Evolutionary conservation across 1,140 invertebrate species (phyloP), one percentile per base, ranked within the genome.

Genomic region (Pseudobourletiella spinata): DNA sequence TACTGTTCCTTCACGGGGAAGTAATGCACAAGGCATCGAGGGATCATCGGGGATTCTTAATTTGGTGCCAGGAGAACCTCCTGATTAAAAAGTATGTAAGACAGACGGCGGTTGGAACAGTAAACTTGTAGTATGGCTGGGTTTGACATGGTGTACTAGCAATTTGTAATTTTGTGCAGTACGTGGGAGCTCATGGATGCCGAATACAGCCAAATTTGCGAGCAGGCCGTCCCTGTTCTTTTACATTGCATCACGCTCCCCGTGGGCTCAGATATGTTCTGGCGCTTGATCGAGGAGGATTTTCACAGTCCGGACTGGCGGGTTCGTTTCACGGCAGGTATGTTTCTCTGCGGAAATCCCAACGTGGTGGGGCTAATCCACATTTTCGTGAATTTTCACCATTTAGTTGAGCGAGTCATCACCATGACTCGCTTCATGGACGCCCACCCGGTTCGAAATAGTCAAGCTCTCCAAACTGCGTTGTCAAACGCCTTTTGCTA

Each of bases 401-500:
- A 43, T 61, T 67, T 59, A 86, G 93, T 97, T 48, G 94, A 97
- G 78, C 82, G 91, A 71, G 91, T 95, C 15, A 91, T 89, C 24
- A 82, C 95, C 57, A 85, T 98, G 57, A 90, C 91, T 15, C 82
- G 93, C 69, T 95, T 95, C 76, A 86, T 98, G 82, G 91, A 95
- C 73, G 84, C 85, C 1, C 87, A 88, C 2, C 86, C 91, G 1
- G 80, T 98, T 28, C 83, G 86, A 68, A 86, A 85, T 59, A 88
- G 90, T 71, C 81, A 87, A 44, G 81, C 86, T 3, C 79, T 99
- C 24, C 92, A 97, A 76, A 90, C 92, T n/a, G 88, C 91, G 0
- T 74, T 99, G 68, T 91, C 95, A 14, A 96, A 95, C 73, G 91
- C 93, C 15, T 98, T 98, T 78, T 98, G 92, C 76, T 95, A 96